These are phyloP conservation scores for Ditula angustiorana DNA, from an alignment of 2,888 invertebrate species.

Conservation along the genomic window DNA sequence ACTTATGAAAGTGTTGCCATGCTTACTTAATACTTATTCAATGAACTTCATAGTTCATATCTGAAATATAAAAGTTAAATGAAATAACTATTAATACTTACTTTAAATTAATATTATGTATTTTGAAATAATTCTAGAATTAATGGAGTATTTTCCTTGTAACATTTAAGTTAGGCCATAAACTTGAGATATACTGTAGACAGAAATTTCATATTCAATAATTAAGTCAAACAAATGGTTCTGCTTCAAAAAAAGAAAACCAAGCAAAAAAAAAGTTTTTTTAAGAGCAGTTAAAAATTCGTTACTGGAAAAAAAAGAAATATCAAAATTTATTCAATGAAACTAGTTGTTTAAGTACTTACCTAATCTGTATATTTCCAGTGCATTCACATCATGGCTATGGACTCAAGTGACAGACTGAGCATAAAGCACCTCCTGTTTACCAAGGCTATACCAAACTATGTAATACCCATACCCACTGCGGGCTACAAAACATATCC, in stretches of 20 bases:
- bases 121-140: neutral
- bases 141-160: no score
- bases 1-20: conserved; percentile 31
- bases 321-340: no score
- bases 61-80: neutral
- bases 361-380: neutral
- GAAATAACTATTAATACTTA: neutral
- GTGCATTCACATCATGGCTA: conserved; percentile 38
- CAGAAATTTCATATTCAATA: neutral
- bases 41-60: neutral
- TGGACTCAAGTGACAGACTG: conserved; percentile 59
- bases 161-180: no score
- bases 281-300: neutral
- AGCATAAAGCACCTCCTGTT: conserved; percentile 76
- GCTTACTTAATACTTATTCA: neutral
- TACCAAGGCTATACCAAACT: conserved; percentile 69
- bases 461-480: conserved; percentile 60
- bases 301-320: neutral
- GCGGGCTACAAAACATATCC: conserved; percentile 72
- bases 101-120: neutral
- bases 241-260: neutral
- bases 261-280: neutral
- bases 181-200: no score
- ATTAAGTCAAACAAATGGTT: neutral
- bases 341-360: no score